These are phyloP conservation scores for Plebejus anna DNA, from an alignment of 2,888 invertebrate genomes.

Conservation along the genomic window DNA sequence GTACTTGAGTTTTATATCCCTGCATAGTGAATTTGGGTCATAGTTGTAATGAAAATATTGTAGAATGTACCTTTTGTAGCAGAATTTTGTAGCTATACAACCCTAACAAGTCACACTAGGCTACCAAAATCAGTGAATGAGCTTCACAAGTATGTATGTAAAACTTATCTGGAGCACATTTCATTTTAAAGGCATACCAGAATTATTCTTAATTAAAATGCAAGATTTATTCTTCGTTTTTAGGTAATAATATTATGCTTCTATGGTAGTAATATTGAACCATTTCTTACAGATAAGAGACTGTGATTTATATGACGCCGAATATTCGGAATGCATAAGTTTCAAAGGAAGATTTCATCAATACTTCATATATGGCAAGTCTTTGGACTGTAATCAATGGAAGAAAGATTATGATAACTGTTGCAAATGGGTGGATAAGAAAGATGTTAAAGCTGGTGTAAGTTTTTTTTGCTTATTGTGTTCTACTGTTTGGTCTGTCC, in stretches of 20 bases:
- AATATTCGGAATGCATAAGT: conserved; percentile 89
- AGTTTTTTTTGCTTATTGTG: conserved; percentile 44
- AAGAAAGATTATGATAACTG: conserved; percentile 88
- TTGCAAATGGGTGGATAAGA: conserved; percentile 81
- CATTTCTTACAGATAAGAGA: conserved; percentile 84
- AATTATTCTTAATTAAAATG: too few species aligned
- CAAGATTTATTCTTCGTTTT: not conserved
- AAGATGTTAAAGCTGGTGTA: conserved; percentile 85
- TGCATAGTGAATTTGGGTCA: not conserved
- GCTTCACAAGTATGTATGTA: too few species aligned
- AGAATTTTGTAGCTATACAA: not conserved
- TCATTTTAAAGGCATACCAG: too few species aligned
- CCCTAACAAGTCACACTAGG: too few species aligned
- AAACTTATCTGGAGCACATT: too few species aligned
- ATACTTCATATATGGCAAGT: conserved; percentile 88
- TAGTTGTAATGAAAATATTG: not conserved
- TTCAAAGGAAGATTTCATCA: conserved; percentile 90
- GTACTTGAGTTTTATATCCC: not conserved
- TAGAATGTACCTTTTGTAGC: not conserved
- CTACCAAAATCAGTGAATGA: too few species aligned
- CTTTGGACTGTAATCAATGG: conserved; percentile 88
- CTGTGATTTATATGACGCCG: conserved; percentile 89
- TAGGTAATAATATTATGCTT: not conserved
- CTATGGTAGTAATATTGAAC: not conserved
- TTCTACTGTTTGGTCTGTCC: not conserved